Percentiles rank a stretch among this genome's conserved stretches.
Conservation (phyloP, 2,113 vertebrate species). For the Cephalopholis sonnerati region DNA sequence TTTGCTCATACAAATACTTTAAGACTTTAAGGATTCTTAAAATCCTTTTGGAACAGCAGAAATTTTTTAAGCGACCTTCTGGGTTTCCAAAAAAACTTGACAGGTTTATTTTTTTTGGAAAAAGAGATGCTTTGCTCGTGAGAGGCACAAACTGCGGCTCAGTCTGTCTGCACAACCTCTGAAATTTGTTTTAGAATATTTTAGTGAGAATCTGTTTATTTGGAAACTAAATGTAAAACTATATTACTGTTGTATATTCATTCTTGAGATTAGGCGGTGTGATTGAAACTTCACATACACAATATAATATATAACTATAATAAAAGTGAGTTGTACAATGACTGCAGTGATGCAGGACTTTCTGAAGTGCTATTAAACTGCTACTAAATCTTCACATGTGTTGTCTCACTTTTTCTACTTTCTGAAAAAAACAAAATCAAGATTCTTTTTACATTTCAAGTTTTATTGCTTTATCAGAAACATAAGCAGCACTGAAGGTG, state of each 20-base stretch:
- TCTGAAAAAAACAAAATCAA: not conserved
- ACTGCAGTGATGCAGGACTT: conserved; percentile 12
- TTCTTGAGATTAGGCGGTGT: conserved; percentile 10
- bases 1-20: not conserved
- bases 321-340: not conserved
- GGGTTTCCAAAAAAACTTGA: not conserved
- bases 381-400: not conserved
- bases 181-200: not conserved
- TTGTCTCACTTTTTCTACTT: not conserved
- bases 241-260: not conserved
- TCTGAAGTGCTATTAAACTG: conserved; percentile 36
- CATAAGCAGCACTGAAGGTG: conserved; percentile 46
- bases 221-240: conserved; percentile 34
- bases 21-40: not conserved
- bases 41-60: too few relatives aligned
- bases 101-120: not conserved
- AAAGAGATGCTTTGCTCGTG: not conserved
- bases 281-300: conserved; percentile 38
- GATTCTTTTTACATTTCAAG: conserved; percentile 14
- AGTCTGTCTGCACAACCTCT: not conserved
- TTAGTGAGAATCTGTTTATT: not conserved
- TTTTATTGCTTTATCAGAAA: conserved; percentile 53
- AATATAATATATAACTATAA: not conserved
- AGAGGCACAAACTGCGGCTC: not conserved
- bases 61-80: not conserved